These are phyloP conservation scores for Zaprionus camerounensis DNA, from an alignment of 1,140 invertebrate species.

Conservation along the genomic window DNA sequence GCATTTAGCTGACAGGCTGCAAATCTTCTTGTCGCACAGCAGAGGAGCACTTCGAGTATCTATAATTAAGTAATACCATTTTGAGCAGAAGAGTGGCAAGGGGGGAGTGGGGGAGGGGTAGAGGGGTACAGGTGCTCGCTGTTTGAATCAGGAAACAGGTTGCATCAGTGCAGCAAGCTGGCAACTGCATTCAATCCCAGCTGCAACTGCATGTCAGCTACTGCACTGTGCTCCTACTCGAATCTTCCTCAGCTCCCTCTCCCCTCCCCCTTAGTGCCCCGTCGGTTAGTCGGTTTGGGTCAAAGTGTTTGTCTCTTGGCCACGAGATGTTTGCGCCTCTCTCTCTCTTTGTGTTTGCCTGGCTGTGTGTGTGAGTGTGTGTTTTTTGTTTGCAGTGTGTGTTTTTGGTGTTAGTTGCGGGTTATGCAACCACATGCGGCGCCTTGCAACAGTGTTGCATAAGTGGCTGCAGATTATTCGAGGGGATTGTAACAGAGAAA, in stretches of 20 bases:
- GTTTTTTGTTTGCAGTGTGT: conserved; percentile 14
- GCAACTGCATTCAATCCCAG: conserved; percentile 6
- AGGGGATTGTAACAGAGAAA: neutral
- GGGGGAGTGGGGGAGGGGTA: neutral
- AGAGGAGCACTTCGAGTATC: conserved; percentile 45
- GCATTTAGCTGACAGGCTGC: conserved; percentile 28
- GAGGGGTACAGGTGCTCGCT: neutral
- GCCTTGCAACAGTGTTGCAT: conserved; percentile 38
- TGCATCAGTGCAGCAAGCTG: conserved; percentile 48
- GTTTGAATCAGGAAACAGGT: conserved; percentile 63
- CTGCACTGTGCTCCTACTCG: conserved; percentile 28
- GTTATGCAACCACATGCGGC: conserved; percentile 25
- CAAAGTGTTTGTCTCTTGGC: conserved; percentile 46
- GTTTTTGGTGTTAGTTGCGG: conserved; percentile 25
- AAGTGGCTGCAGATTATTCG: conserved; percentile 9
- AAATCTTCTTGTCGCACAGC: conserved; percentile 69
- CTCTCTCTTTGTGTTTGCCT: conserved; percentile 5
- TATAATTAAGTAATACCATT: conserved; percentile 69
- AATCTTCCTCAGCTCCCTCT: neutral
- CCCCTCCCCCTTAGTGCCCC: neutral
- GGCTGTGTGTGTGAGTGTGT: neutral
- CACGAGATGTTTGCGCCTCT: conserved; percentile 14
- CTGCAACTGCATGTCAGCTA: conserved; percentile 31
- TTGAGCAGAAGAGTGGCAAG: neutral
- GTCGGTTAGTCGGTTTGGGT: conserved; percentile 26